Evolutionary conservation across 2,888 invertebrate species (phyloP), one percentile per base, ranked within the genome.

Genomic region (Nomada lathburiana): DNA sequence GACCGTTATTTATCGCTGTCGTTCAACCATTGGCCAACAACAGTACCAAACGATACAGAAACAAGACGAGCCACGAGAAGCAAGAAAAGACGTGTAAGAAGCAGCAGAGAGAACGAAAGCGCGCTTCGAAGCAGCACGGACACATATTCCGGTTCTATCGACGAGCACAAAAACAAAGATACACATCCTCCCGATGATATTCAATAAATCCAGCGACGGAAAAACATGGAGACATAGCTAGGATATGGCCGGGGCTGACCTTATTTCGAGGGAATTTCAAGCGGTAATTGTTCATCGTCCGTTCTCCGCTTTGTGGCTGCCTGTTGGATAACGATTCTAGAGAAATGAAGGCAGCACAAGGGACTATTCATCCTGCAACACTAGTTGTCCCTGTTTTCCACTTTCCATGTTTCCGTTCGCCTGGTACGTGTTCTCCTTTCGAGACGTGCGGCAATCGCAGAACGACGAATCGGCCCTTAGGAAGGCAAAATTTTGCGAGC

Each of bases 181-280:
- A 70, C 64, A 47, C 64, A 47, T 77, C 63, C 29, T 5, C 29
- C 20, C 73, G 73, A 79, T 75, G 78, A 75, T 68, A 79, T 75
- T 82, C 82, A 63, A 82, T 78, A 82, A 82, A 79, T 82, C 78
- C 62, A 52, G 29, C 62, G 16, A 60, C 26, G 68, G 73, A 68
- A 82, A 75, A 82, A 75, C 82, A 72, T 62, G 60, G 57, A 18
- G 60, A 53, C 69, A 36, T 47, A 42, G 71, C 60, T 77, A 78
- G 84, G 84, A 88, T 89, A 87, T 88, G 89, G 80, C 86, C 67
- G 83, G 63, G 69, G 82, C 72, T 86, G 89, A 89, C 87, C 89
- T 88, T 84, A 87, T 89, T 90, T 87, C 82, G 59, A 71, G 77
- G 81, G 84, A 88, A 84, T 81, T 86, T 88, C 86, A 76, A 88